Evolutionary conservation across 2,888 invertebrate genomes (phyloP), one percentile per base, ranked within the genome.

Genomic region (Conops quadrifasciatus): DNA sequence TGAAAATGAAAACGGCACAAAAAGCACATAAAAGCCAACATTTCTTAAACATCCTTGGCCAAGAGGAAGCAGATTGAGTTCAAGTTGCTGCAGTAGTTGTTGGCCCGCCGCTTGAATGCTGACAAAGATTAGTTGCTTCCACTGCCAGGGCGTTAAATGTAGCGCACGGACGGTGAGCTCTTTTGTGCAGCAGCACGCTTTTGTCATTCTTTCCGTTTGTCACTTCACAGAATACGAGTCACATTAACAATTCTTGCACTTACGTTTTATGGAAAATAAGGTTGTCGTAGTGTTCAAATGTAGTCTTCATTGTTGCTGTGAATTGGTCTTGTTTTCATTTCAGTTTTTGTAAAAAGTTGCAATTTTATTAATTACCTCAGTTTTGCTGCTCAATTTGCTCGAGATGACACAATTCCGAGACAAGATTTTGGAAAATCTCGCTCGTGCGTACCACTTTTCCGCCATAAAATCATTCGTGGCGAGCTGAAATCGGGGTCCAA

Each of bases 11-110:
- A 66, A 43, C 19, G 7, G 11, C 28, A 49, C 21, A 30, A 5
- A 45, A 4, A 65, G 28, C 43, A 60, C n/a, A 56, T 11, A 43
- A 58, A 51, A 49, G 36, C 60, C 28, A 19, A 11, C 51, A 49
- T n/a, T 51, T 62, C 36, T 15, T 16, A 68, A 36, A 62, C 51
- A 68, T 68, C 68, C 68, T 64, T 64, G 64, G 64, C 63, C 66
- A 51, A 66, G 53, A 67, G 67, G 66, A 71, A 62, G 71, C 47
- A 43, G 67, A 56, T 63, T 67, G 56, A 58, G 71, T 67, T 71
- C 67, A 71, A 67, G 63, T 67, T 67, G 67, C 58, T 49, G 47
- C 43, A 53, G 58, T 28, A 11, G 43, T n/a, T 49, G 26, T 36
- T 36, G 26, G 49, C 26, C n/a, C 30, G 64, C 7, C 15, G 45